Percentiles rank a stretch among this genome's conserved stretches.
Conservation (phyloP, 92 coral and sea anemone genomes). For the Porites rus region DNA sequence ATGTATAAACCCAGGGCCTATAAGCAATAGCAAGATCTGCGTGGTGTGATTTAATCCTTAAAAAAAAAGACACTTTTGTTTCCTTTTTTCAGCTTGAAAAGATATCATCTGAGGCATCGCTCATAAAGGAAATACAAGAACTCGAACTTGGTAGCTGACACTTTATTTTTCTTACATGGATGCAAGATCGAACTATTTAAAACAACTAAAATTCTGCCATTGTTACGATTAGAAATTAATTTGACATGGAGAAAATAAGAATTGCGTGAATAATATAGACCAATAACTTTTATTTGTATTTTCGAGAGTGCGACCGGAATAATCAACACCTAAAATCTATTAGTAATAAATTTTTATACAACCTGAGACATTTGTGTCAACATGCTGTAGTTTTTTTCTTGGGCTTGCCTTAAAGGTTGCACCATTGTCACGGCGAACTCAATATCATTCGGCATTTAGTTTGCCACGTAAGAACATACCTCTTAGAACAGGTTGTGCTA, state of each 20-base stretch:
- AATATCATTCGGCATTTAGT: too few relatives aligned
- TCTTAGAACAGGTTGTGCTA: too few relatives aligned
- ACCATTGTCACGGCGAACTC: too few relatives aligned
- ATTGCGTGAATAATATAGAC: not conserved
- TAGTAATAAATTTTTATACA: too few relatives aligned
- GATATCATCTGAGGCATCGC: constrained; percentile 74
- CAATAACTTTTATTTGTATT: not conserved
- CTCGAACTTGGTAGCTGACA: constrained; percentile 87
- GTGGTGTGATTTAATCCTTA: not conserved
- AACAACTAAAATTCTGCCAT: not conserved
- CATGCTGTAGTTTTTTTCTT: too few relatives aligned
- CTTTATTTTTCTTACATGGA: not conserved
- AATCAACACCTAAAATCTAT: too few relatives aligned
- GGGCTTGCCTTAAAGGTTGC: too few relatives aligned
- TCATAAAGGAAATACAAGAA: constrained; percentile 81
- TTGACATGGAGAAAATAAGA: not conserved
- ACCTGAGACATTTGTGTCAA: too few relatives aligned
- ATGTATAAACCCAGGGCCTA: too few relatives aligned
- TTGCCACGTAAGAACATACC: too few relatives aligned
- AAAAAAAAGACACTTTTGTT: not conserved
- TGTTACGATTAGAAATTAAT: not conserved
- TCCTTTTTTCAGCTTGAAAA: constrained; percentile 82
- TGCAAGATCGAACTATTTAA: not conserved
- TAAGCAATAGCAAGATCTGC: too few relatives aligned
- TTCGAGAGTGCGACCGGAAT: not conserved